Base-by-base conservation (phyloP, 1,140 invertebrate genomes). In the Andricus grossulariae region DNA sequence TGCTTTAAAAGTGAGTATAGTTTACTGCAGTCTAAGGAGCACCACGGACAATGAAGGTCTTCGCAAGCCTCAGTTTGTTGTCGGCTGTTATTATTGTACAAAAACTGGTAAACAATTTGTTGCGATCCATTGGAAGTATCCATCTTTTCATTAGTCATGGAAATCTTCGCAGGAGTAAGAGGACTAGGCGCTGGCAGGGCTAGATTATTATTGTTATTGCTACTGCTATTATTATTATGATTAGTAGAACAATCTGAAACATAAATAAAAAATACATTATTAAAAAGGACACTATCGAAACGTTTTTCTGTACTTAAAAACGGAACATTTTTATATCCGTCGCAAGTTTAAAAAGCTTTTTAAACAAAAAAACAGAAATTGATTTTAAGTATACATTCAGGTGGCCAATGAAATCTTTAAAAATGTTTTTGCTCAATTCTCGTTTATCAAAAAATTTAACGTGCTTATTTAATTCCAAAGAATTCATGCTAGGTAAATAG, bases 31-130 rank as follows among this genome's bases (percentile, higher is more conserved):
- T 98, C 96, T 10, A 99, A 91, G 1, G 95, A 96, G 88, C 98
- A 99, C 98, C 98, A 99, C 2, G 98, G 97, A 90, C 98, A 99
- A 82, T 96, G 95, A 15, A 98, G 92, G 91, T 98, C 97, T 84
- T 97, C 96, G 52, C 96, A 95, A 21, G 97, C 96, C 91, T 98
- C 97, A 1, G 97, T 99, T 91, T 98, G 97, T 88, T 99, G 98
- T 45, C 97, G 93, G 50, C 96, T 97, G 88, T 98, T 98, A 88
- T 98, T 98, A 89, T 98, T 98, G 87, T 98, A 98, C 77, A 98
- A 93, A 92, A 99, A 99, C 91, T 98, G 97, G 92, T 99, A 99
- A 77, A 98, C 96, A 75, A 99, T 96, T 91, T 96, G 95, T 50
- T 87, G 89, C 13, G 85, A 87, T 76, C 78, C 79, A 91, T 91